Evolutionary conservation across 2,888 invertebrate species (phyloP), one percentile per base, ranked within the genome.

Genomic region (Alcis repandata): DNA sequence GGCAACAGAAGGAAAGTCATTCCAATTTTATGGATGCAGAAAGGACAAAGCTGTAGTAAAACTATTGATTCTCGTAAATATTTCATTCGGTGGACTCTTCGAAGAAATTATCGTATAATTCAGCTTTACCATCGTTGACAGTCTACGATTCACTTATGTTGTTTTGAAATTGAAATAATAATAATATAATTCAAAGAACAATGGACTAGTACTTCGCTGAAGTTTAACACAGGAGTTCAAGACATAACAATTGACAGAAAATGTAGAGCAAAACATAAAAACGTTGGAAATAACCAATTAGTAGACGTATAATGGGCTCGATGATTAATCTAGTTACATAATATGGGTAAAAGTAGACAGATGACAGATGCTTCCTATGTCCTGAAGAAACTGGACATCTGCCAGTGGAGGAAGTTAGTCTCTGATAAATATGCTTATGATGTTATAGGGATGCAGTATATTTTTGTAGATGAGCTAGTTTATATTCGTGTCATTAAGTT

Each of bases 301-400:
- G 51, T 53, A 38, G 43, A 54, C 51, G 19, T 48, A 58, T 64
- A 58, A 62, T 59, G 45, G 49, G 43, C 20, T 58, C 61, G 59
- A 58, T 51, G 59, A 64, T 67, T 65, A 60, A 67, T 61, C 20
- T 56, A 27, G 60, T 69, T 70, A 70, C 62, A 71, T 59, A 70
- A 68, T 68, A 71, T 59, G 70, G 71, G 54, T 68, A 69, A 59
- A 67, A 66, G 66, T 71, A 73, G 72, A 73, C 68, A 74, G 74
- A 72, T 78, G 79, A 82, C 70, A 73, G 76, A 78, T 79, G 78
- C 74, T 77, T 76, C 74, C 69, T 72, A 72, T 73, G 73, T 80
- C 74, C 72, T 73, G 74, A 57, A 51, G 46, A 56, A 63, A 61
- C 61, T 59, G 76, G 76, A 74, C 58, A 40, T 4, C 7, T 72